Conservation (phyloP, 2,113 vertebrate genomes). For the Eupsittula cactorum region DNA sequence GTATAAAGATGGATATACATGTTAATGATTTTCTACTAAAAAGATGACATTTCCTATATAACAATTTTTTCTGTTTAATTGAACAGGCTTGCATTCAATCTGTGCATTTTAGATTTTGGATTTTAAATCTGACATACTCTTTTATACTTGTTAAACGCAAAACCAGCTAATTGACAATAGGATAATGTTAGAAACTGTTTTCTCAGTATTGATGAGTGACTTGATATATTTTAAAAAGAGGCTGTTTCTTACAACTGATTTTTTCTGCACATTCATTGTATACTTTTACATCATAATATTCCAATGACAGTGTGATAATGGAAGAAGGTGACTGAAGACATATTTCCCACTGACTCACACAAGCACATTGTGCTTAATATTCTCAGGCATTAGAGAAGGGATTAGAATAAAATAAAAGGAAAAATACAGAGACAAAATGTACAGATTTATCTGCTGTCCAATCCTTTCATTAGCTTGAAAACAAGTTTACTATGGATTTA, state of each 20-base stretch:
- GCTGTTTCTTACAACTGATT: neutral
- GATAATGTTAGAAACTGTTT: neutral
- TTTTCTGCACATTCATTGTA: neutral
- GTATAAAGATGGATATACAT: neutral
- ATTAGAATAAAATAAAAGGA: neutral
- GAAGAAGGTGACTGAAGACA: neutral
- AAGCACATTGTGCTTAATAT: neutral
- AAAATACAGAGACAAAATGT: neutral
- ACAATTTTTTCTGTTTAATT: neutral
- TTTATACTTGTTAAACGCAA: neutral
- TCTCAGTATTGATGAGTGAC: neutral
- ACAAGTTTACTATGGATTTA: conserved; percentile 2
- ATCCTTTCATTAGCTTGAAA: neutral
- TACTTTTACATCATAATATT: neutral
- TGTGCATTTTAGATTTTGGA: neutral
- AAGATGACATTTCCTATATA: neutral
- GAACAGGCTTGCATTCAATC: neutral
- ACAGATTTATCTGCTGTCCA: neutral
- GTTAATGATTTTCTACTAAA: neutral
- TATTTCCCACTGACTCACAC: neutral
- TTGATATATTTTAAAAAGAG: neutral
- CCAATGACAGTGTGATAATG: neutral
- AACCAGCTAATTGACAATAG: neutral
- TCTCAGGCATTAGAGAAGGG: neutral
- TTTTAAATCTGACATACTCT: neutral